Base-by-base conservation (phyloP, 2,797 vertebrate species). In the Myotis pilosus region DNA sequence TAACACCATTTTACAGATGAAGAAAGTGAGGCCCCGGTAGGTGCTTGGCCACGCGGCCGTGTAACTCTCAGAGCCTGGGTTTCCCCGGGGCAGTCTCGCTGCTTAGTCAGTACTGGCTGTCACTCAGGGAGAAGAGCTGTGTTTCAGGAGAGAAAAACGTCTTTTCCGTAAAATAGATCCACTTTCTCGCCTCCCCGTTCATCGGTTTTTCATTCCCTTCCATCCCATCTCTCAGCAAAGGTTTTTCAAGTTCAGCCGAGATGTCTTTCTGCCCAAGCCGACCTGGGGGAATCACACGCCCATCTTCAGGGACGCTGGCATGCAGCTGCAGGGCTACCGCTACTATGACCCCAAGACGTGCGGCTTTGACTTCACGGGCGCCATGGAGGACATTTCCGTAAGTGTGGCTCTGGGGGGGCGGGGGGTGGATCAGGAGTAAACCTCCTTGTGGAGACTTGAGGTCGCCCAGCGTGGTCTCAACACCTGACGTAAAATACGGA, bases 201-300 rank as follows among this genome's bases (percentile, higher is more conserved):
- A 93, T 28, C 41, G 89, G 49, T 10, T 96, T 89, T 12, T 0
- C 17, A 33, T 41, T 94, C 8, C 83, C 64, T 89, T 62, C 68
- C 81, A 87, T 85, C 81, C 2, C 76, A 62, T 44, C 36, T 81
- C 84, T 62, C 97, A 99, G 99, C 98, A 99, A 98, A 99, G 99
- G 25, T 99, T 99, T 98, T 99, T 99, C 96, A 98, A 98, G 92
- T 98, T 97, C 28, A 98, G 99, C 78, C 98, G 91, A 71, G 99
- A 99, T 6, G 99, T 99, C 51, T 99, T 99, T 94, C 98, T 99
- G 78, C 99, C 99, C 91, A 99, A 99, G 97, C 99, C 99, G 0
- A 99, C 99, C 92, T 99, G 99, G 99, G 99, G 99, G 75, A 99
- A 99, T 97, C 99, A 99, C 98, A 99, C 99, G 0, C 99, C 99